Evolutionary conservation across 2,113 vertebrate genomes (phyloP).

Genomic region (Otus sunia): DNA sequence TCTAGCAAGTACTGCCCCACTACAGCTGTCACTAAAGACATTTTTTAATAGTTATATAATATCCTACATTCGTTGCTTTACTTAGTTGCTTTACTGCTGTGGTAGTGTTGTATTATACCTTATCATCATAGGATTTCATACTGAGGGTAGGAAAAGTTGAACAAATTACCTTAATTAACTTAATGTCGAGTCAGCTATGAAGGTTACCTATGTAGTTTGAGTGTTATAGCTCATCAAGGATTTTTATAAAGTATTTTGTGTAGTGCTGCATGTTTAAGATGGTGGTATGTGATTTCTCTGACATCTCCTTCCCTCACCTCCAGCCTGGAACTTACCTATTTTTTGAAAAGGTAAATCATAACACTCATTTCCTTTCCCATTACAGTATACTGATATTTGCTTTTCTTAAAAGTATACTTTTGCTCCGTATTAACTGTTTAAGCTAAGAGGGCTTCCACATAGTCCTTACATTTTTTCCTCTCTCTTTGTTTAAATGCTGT

Average conservation of each 20-base stretch:
- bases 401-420: background rate
- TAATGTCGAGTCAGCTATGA: background rate
- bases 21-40: background rate
- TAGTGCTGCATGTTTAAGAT: background rate
- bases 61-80: background rate
- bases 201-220: background rate
- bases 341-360: background rate
- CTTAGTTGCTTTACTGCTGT: background rate
- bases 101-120: background rate
- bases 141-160: background rate
- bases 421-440: background rate
- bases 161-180: background rate
- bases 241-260: background rate
- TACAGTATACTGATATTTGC: background rate
- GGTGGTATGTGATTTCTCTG: background rate
- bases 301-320: background rate
- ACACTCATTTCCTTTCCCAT: background rate
- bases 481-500: background rate
- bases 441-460: background rate
- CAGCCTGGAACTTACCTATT: background rate
- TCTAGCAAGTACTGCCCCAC: background rate
- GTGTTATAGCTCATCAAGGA: background rate
- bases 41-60: background rate
- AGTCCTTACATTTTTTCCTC: background rate
- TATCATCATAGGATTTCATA: background rate